Conservation (phyloP, 2,888 invertebrate species). For the Patella depressa region DNA sequence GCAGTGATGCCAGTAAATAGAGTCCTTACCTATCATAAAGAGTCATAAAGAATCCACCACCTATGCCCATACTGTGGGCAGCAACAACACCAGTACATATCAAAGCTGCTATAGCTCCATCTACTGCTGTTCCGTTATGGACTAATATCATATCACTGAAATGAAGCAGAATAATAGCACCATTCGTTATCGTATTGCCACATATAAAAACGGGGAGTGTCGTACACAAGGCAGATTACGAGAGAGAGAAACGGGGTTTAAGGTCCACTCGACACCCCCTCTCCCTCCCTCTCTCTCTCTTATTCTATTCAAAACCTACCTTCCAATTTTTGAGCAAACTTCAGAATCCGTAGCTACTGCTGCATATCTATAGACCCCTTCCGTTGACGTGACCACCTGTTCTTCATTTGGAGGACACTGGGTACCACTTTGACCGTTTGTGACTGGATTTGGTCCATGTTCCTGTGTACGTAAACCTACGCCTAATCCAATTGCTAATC, state of each 20-base stretch:
- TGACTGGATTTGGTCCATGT: neutral
- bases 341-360: neutral
- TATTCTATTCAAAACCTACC: neutral
- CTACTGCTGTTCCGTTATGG: slow-evolving; percentile 80
- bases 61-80: slow-evolving; percentile 82
- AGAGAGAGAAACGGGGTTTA: too few species aligned
- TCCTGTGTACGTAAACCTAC: neutral
- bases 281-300: too few species aligned
- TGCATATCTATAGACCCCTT: neutral
- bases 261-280: too few species aligned
- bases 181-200: too few species aligned
- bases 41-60: slow-evolving; percentile 75
- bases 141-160: slow-evolving; percentile 76
- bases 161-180: neutral
- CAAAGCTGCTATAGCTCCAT: slow-evolving; percentile 82
- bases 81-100: slow-evolving; percentile 82
- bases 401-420: too few species aligned
- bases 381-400: neutral
- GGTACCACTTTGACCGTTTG: neutral
- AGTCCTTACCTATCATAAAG: slow-evolving; percentile 52
- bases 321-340: neutral
- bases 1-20: too few species aligned
- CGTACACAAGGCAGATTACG: too few species aligned
- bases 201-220: too few species aligned
- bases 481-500: neutral